These are phyloP conservation scores for Polyergus mexicanus DNA, from an alignment of 1,140 invertebrate genomes.

Conservation along the genomic window DNA sequence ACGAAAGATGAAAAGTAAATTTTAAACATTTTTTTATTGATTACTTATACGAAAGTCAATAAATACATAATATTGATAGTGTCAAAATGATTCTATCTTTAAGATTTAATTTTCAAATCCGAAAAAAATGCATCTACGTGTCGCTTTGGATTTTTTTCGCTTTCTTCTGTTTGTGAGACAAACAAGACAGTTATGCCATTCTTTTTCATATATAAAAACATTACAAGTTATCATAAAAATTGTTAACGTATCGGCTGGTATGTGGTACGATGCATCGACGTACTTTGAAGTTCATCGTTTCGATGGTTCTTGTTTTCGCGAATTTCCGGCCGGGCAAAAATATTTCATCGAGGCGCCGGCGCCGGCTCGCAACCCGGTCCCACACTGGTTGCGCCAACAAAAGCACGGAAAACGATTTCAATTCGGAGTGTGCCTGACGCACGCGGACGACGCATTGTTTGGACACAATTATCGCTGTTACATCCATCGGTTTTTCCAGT, in stretches of 20 bases:
- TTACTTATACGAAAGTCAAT: no score
- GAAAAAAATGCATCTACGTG: background rate
- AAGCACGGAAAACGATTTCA: slow-evolving; percentile 66
- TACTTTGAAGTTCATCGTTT: slow-evolving; percentile 52
- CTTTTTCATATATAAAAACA: background rate
- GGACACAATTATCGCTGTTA: slow-evolving; percentile 71
- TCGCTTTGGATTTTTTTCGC: background rate
- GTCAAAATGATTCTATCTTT: no score
- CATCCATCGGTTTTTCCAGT: slow-evolving; percentile 67
- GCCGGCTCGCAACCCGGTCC: background rate
- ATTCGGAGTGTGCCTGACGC: slow-evolving; percentile 61
- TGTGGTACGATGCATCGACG: background rate
- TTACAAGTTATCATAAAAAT: background rate
- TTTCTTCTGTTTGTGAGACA: background rate
- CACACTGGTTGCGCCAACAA: slow-evolving; percentile 51
- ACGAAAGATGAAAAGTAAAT: no score
- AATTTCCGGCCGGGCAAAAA: slow-evolving; percentile 56
- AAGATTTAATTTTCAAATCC: background rate
- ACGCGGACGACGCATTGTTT: slow-evolving; percentile 60
- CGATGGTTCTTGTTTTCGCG: slow-evolving; percentile 50
- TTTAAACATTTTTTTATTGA: no score
- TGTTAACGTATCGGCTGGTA: background rate
- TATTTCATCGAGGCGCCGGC: slow-evolving; percentile 60
- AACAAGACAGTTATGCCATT: background rate
- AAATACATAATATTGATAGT: no score